Base-by-base conservation (phyloP, 2,888 invertebrate genomes). In the Campoletis raptor region DNA sequence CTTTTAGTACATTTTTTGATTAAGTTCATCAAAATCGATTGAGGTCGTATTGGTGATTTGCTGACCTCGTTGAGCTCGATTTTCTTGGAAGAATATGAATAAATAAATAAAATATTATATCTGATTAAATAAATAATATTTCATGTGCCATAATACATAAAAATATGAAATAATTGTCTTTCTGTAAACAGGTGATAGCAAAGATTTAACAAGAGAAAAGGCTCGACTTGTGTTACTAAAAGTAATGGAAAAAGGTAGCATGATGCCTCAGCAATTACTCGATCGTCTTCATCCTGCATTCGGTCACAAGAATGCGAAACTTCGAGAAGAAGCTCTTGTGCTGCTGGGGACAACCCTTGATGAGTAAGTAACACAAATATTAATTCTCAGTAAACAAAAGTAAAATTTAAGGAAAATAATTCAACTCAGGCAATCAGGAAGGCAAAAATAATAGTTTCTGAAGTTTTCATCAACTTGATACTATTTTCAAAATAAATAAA, bases 251-350 rank as follows among this genome's bases (percentile, higher is more conserved):
- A 96, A 96, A 88, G 96, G 96, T 86, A 97, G 97, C 86, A 94
- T 96, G 90, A 94, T 95, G 86, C 97, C 96, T 86, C 97, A 97
- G 94, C 95, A 95, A 90, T 95, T 98, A 83, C 95, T 97, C 89
- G 98, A 98, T 89, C 96, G 96, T 93, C 95, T 98, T 85, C 95
- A 95, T 72, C 96, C 96, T 77, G 96, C 96, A 30, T 96, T 98
- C 92, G 95, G 96, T 90, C 99, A 99, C 95, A 99, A 99, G 95
- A 98, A 99, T 94, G 97, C 98, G 91, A 98, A 98, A 95, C 97
- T 99, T 52, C 95, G 98, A 79, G 98, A 99, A 93, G 99, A 99
- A 94, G 97, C 98, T 48, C 95, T 98, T 87, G 95, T 97, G 89
- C 97, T 98, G 90, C 96, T 99, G 90, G 97, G 97, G 87, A 96